Conservation (phyloP, 2,797 vertebrate genomes). For the Pteropus rufus region DNA sequence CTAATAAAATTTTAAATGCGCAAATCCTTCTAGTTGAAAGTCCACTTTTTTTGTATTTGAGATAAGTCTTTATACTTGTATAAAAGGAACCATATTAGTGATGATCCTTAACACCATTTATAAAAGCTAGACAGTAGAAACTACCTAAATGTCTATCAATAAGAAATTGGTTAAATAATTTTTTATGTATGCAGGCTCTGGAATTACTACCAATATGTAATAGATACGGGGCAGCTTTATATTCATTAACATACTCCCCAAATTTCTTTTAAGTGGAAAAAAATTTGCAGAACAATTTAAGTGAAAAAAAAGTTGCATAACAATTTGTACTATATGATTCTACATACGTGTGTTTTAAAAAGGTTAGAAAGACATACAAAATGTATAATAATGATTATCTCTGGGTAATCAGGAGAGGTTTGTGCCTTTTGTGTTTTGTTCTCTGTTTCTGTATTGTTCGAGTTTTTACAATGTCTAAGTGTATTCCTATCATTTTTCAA, state of each 20-base stretch:
- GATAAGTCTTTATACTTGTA: background rate
- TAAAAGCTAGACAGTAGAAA: background rate
- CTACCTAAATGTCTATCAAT: background rate
- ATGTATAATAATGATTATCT: background rate
- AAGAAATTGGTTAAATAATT: background rate
- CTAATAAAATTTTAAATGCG: background rate
- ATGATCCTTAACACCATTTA: background rate
- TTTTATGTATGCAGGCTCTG: background rate
- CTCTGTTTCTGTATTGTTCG: background rate
- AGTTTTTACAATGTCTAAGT: background rate
- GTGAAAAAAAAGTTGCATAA: background rate
- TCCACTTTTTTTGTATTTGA: background rate
- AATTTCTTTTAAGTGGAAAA: background rate
- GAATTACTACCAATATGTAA: background rate
- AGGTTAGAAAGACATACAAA: background rate
- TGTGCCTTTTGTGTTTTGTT: background rate
- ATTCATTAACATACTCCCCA: background rate
- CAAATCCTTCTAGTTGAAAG: conserved; percentile 1
- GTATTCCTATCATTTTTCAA: background rate
- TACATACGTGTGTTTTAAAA: background rate
- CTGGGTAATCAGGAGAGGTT: background rate
- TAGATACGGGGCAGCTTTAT: background rate
- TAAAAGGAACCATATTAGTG: background rate
- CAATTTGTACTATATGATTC: background rate
- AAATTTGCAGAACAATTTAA: background rate